These are phyloP conservation scores for Koerneria pararmatus DNA, from an alignment of 2,888 invertebrate genomes.

Conservation along the genomic window DNA sequence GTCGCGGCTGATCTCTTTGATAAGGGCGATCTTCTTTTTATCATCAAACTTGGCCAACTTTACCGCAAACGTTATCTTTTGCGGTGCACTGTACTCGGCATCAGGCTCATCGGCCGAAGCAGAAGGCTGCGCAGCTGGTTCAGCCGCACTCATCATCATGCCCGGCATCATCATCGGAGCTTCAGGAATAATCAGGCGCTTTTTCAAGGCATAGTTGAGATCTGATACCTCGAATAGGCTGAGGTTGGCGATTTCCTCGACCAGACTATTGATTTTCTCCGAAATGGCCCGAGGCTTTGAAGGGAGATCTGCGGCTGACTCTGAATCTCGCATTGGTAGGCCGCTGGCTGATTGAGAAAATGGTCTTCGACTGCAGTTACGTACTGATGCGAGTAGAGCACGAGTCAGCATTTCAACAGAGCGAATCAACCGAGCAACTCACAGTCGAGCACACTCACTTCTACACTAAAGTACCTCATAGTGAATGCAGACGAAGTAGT, in stretches of 20 bases:
- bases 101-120: slow-evolving; percentile 28
- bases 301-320: too few relatives aligned
- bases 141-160: slow-evolving; percentile 43
- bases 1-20: slow-evolving; percentile 96
- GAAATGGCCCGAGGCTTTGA: slow-evolving; percentile 44
- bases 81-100: slow-evolving; percentile 41
- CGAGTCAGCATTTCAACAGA: too few relatives aligned
- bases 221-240: slow-evolving; percentile 54
- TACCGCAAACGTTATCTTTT: slow-evolving; percentile 64
- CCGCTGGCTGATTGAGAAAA: too few relatives aligned
- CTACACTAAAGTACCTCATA: too few relatives aligned
- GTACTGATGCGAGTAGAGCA: too few relatives aligned
- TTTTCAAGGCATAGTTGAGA: slow-evolving; percentile 57
- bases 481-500: too few relatives aligned
- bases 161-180: slow-evolving; percentile 50
- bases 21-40: slow-evolving; percentile 89
- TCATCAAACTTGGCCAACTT: slow-evolving; percentile 86
- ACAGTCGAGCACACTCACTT: too few relatives aligned
- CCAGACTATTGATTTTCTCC: slow-evolving; percentile 43
- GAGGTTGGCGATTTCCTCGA: slow-evolving; percentile 55
- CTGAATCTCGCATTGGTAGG: too few relatives aligned
- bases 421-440: too few relatives aligned
- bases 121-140: slow-evolving; percentile 44
- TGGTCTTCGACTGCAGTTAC: too few relatives aligned
- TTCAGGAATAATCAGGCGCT: slow-evolving; percentile 56